Evolutionary conservation across 2,797 vertebrate genomes (phyloP).

Genomic region (Lindbergichthys nudifrons): DNA sequence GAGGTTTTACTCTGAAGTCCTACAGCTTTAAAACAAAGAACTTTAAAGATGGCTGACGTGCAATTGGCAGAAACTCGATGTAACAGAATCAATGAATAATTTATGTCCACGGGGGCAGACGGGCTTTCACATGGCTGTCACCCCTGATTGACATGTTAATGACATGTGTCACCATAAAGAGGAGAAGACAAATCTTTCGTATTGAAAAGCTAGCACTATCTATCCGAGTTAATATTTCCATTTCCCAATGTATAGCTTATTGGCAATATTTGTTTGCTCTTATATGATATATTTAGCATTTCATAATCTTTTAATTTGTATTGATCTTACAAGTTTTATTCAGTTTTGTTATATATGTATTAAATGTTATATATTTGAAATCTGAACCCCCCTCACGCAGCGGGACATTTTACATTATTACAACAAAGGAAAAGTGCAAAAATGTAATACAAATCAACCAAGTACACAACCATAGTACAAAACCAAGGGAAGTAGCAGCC

Average conservation of each 20-base stretch:
- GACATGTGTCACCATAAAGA: constrained; percentile 50
- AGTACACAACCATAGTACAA: not conserved
- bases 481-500: not conserved
- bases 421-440: no score
- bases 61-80: constrained; percentile 52
- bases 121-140: constrained; percentile 47
- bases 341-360: no score
- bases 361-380: no score
- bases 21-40: constrained; percentile 43
- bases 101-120: constrained; percentile 43
- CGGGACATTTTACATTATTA: no score
- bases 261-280: no score
- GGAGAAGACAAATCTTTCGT: not conserved
- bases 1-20: constrained; percentile 11
- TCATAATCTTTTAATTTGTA: no score
- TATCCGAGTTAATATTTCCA: not conserved
- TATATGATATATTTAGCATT: no score
- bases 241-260: no score
- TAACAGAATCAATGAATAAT: constrained; percentile 69
- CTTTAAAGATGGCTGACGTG: constrained; percentile 30
- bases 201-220: not conserved
- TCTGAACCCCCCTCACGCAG: no score
- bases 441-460: no score
- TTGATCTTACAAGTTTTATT: no score
- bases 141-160: constrained; percentile 61